phyloP scores from a whole-genome alignment of 2,888 invertebrate genomes.

The Seira musarum region DNA sequence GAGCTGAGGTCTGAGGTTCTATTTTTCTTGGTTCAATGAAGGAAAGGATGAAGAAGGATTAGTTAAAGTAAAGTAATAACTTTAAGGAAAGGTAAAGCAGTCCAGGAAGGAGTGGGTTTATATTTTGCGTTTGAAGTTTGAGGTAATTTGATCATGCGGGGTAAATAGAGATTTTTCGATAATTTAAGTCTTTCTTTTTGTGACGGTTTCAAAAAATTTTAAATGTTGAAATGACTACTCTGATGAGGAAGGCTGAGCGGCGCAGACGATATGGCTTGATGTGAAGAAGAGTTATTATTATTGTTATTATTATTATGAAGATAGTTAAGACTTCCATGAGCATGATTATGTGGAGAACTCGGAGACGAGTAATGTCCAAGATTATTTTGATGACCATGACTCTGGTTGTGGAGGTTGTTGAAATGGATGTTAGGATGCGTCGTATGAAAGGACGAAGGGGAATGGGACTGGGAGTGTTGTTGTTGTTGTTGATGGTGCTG shows the following conservation, averaged over 20 bases:
- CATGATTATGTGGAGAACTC: not conserved
- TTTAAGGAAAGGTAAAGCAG: no score
- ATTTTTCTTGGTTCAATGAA: no score
- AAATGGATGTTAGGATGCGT: not conserved
- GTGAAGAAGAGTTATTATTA: conserved; percentile 22
- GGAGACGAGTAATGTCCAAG: not conserved
- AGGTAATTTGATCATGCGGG: no score
- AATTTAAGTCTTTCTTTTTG: not conserved
- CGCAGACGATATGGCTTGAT: conserved; percentile 52
- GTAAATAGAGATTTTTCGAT: conserved; percentile 1
- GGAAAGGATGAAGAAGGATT: no score
- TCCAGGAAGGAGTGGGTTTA: no score
- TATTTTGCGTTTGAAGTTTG: no score
- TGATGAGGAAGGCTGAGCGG: conserved; percentile 57
- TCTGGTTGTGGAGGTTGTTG: conserved; percentile 21
- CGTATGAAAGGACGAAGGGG: not conserved
- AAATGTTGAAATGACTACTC: conserved; percentile 54
- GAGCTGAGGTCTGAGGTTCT: no score
- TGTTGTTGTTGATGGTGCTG: conserved; percentile 24
- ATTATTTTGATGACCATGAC: no score
- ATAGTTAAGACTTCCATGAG: not conserved
- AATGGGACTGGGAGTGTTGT: no score
- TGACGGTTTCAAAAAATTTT: not conserved
- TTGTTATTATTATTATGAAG: conserved; percentile 27
- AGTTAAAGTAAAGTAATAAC: no score